phyloP scores from a whole-genome alignment of 2,113 vertebrate genomes.

The Aramus guarauna region DNA sequence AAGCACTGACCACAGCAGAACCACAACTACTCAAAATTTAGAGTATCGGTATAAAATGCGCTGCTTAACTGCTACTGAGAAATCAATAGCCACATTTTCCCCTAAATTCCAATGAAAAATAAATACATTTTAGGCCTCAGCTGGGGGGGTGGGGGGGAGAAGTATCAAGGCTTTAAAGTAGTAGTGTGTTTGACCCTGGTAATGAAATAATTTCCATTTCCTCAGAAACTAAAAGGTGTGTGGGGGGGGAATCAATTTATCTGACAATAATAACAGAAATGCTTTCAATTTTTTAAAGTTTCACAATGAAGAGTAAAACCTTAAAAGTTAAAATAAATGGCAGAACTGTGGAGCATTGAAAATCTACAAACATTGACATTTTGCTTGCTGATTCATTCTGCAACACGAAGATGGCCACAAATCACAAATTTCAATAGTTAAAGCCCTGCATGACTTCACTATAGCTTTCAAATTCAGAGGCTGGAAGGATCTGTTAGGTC shows the following conservation, averaged over 20 bases:
- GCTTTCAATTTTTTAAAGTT: background rate
- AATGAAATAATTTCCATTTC: background rate
- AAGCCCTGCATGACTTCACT: background rate
- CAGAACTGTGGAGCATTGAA: background rate
- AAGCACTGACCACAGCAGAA: slow-evolving; percentile 2
- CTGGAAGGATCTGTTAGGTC: background rate
- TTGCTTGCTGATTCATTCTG: background rate
- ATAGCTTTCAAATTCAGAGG: background rate
- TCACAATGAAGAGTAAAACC: background rate
- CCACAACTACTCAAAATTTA: background rate
- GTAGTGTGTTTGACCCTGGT: background rate
- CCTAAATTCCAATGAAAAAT: background rate
- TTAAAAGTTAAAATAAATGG: background rate
- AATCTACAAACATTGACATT: background rate
- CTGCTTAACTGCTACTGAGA: background rate
- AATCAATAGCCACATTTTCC: background rate
- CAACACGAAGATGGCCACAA: background rate
- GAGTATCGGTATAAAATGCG: background rate
- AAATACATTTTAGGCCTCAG: background rate
- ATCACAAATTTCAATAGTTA: background rate
- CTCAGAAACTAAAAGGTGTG: background rate
- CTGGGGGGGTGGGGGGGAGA: no score
- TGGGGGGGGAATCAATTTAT: background rate
- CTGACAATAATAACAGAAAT: background rate
- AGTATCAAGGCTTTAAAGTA: background rate